Evolutionary conservation across 2,113 vertebrate species (phyloP).

Genomic region (Vidua chalybeata): DNA sequence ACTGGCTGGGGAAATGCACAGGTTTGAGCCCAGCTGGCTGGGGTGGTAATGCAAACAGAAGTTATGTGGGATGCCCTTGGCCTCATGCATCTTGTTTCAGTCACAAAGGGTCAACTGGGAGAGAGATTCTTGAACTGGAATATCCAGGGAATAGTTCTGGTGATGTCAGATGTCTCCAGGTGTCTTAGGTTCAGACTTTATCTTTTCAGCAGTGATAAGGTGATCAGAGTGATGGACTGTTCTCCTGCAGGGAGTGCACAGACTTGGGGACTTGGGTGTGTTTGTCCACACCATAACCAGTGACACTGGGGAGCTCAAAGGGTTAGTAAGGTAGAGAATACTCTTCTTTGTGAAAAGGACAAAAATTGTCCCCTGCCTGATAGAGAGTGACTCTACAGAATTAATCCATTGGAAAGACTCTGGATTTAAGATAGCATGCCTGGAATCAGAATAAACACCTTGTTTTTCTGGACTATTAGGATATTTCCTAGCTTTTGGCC

Average conservation of each 20-base stretch:
- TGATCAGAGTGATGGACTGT: not conserved
- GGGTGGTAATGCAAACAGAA: not conserved
- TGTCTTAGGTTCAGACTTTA: not conserved
- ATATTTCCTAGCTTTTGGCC: not conserved
- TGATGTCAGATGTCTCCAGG: not conserved
- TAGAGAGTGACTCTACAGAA: not conserved
- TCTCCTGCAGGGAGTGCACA: rapidly evolving
- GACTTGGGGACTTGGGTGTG: not conserved
- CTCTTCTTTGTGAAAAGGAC: not conserved
- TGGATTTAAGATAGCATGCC: not conserved
- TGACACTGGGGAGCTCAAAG: not conserved
- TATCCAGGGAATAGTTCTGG: not conserved
- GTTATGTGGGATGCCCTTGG: not conserved
- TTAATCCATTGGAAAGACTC: not conserved
- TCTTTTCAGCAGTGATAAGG: not conserved
- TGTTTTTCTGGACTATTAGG: not conserved
- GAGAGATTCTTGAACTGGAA: not conserved
- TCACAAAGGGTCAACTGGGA: not conserved
- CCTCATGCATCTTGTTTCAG: not conserved
- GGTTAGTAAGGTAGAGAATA: not conserved
- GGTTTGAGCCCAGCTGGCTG: not conserved
- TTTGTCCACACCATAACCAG: not conserved
- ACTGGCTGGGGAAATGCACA: not conserved
- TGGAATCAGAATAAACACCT: not conserved
- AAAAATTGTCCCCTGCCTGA: not conserved